Evolutionary conservation across 2,797 vertebrate species (phyloP), one percentile per base, ranked within the genome.

Genomic region (Rhynchotus rufescens): DNA sequence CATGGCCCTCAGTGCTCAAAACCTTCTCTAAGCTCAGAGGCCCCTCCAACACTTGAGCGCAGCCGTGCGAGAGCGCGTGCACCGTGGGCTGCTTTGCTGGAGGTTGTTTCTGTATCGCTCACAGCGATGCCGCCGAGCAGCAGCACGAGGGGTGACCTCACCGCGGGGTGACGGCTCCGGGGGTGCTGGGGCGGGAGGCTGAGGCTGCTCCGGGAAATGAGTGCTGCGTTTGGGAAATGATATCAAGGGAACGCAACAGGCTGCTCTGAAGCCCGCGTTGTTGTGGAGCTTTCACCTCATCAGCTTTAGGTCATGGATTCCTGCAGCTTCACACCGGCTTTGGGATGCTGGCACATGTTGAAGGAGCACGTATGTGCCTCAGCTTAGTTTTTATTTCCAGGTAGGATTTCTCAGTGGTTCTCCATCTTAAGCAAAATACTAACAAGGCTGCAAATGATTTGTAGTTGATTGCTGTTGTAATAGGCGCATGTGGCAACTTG

Each of bases 21-120:
- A 85, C 17, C 17, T 23, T 62, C 28, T 81, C 82, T 77, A 66
- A 87, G 76, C 89, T 85, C 61, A 19, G 30, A n/a, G 47, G 51
- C 2, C 1, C 74, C 61, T 91, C 80, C 88, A 80, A 47, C 79
- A 49, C 51, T 54, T 61, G 83, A 83, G 95, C 94, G 90, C 90
- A 94, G 61, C 78, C 57, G 3, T 79, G 78, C 80, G 51, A 86
- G 40, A 77, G 85, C 30, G 64, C 64, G 16, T 83, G 82, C 93
- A 77, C 83, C 82, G 42, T 16, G 28, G 77, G 12, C 49, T 71
- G 1, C 66, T 92, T 73, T 68, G 65, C 90, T 80, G 44, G 23
- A 62, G 71, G 91, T 93, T 96, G 86, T 95, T 94, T 95, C 92
- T 89, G 88, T 85, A 82, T 77, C 68, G 69, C 66, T 64, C 49